A percentile compares a stretch with the other conserved stretches of the same genome.
Evolutionary conservation across 2,113 vertebrate genomes (phyloP).

Genomic region (Pomatorhinus ruficollis): DNA sequence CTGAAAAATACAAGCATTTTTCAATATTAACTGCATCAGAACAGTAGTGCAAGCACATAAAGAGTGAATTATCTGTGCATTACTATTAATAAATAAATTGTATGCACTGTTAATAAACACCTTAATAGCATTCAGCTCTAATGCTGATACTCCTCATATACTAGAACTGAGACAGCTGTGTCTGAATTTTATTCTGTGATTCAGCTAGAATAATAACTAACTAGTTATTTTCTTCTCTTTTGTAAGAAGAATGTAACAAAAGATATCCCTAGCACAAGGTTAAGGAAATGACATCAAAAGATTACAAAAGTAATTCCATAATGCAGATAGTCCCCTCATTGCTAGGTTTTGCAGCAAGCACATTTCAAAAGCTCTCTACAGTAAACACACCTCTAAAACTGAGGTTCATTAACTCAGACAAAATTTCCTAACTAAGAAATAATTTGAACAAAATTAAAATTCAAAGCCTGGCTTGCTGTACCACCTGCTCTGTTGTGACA

Average conservation of each 20-base stretch:
- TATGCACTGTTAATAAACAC: conserved; percentile 4
- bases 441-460: neutral
- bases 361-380: neutral
- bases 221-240: conserved; percentile 22
- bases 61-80: neutral
- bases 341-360: neutral
- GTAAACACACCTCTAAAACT: neutral
- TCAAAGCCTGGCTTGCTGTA: neutral
- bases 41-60: neutral
- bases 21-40: conserved; percentile 20
- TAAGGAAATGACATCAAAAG: conserved; percentile 17
- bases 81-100: conserved; percentile 31
- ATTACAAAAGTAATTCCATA: neutral
- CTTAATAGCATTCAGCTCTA: conserved; percentile 15
- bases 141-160: conserved; percentile 37
- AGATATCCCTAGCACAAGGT: neutral
- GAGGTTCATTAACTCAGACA: neutral
- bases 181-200: conserved; percentile 32
- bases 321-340: neutral
- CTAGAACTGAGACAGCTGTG: neutral
- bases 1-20: conserved; percentile 15
- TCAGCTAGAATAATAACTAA: conserved; percentile 36
- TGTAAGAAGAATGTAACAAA: conserved; percentile 6
- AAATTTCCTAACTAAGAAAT: neutral
- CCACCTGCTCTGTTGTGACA: neutral